These are phyloP conservation scores for Galerucella calmariensis DNA, from an alignment of 2,888 invertebrate genomes.

Conservation along the genomic window DNA sequence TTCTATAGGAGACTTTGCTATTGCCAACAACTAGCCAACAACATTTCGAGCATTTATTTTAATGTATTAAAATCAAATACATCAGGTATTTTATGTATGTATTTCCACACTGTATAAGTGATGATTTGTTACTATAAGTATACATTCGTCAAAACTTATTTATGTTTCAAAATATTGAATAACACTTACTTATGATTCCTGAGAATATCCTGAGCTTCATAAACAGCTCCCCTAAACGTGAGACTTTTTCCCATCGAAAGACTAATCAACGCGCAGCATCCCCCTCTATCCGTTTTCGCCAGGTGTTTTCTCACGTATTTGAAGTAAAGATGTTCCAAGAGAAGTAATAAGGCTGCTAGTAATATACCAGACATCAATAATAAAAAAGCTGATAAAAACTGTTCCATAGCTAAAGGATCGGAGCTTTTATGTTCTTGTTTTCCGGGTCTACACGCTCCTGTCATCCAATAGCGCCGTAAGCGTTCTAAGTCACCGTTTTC, in stretches of 20 bases:
- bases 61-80: too few species aligned
- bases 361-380: slow-evolving; percentile 95
- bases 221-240: slow-evolving; percentile 84
- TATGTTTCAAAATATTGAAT: neutral
- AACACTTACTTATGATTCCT: slow-evolving; percentile 71
- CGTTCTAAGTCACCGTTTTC: slow-evolving; percentile 96
- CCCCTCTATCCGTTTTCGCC: slow-evolving; percentile 88
- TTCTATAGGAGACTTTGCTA: too few species aligned
- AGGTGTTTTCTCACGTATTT: slow-evolving; percentile 90
- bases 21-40: too few species aligned
- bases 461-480: slow-evolving; percentile 96
- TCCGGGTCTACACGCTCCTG: slow-evolving; percentile 80
- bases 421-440: slow-evolving; percentile 92
- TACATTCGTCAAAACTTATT: neutral
- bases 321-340: slow-evolving; percentile 95
- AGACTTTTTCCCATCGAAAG: slow-evolving; percentile 89
- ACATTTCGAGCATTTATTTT: too few species aligned
- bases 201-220: slow-evolving; percentile 81
- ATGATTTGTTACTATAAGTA: too few species aligned
- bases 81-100: too few species aligned
- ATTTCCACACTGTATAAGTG: too few species aligned
- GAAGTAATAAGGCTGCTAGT: slow-evolving; percentile 86
- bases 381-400: slow-evolving; percentile 97
- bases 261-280: slow-evolving; percentile 94
- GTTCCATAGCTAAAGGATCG: slow-evolving; percentile 89